Base-by-base conservation (phyloP, 2,888 invertebrate genomes). In the Fissipunctia ypsillon region DNA sequence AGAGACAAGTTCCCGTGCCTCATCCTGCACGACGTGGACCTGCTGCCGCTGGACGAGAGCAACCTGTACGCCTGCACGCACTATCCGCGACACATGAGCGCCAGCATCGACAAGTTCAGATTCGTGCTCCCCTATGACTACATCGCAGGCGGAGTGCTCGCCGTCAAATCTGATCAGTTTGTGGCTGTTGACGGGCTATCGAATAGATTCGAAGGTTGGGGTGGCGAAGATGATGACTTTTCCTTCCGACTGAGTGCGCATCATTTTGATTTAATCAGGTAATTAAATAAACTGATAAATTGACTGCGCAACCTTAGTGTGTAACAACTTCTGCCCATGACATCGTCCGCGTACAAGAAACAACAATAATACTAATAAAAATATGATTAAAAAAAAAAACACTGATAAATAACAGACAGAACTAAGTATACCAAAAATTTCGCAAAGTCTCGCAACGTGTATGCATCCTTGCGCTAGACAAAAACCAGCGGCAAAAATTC, bases 11-110 rank as follows among this genome's bases (percentile, higher is more conserved):
- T 97, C 93, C 97, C 97, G 0, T 99, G 99, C 91, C 97, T 99
- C 69, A 97, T 99, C 75, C 97, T 99, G 83, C 99, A 99, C 90
- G 99, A 99, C 91, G 98, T 99, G 41, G 99, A 99, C 95, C 94
- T 99, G 69, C 96, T 99, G 85, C 99, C 99, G 0, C 94, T 98
- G 77, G 98, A 98, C 92, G 96, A 97, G 35, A 97, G 97, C 69
- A 99, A 99, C 94, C 96, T 99, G 69, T 99, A 99, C 92, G 98
- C 97, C 0, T 99, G 99, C 89, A 96, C 97, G 0, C 95, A 95
- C 69, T 96, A 97, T 84, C 99, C 99, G 0, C 96, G 99, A 3
- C 99, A 99, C 91, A 97, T 99, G 98, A 98, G 98, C 81, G 98
- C 98, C 12, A 98, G 98, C 85, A 96, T 99, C 50, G 98, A 99